Base-by-base conservation (phyloP, 2,888 invertebrate genomes). In the Phytoseiulus persimilis region DNA sequence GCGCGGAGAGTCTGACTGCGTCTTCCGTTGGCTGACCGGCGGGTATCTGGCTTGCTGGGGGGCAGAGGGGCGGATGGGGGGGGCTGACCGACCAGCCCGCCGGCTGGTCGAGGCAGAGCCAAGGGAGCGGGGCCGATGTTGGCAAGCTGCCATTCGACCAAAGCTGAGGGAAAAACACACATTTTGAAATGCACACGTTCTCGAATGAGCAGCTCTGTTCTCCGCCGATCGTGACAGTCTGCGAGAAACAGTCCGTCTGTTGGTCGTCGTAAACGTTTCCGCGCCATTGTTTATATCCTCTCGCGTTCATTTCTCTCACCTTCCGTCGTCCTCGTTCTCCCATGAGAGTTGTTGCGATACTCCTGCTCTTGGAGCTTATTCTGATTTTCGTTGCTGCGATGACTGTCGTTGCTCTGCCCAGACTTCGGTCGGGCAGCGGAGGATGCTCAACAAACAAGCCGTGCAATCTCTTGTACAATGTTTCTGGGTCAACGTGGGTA, bases 381-480 rank as follows among this genome's bases (percentile, higher is more conserved):
- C 18, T 65, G 39, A 39, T 65, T 65, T 65, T 65, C 65, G 23
- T 18, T 39, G 39, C 9, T 39, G 39, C 18, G 5, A 23, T 65
- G 1, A 23, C 18, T 23, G 65, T 65, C 18, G 65, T 65, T 65
- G 28, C 11, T 65, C 65, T 28, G 65, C 14, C 23, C 18, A 23
- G 65, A 65, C 65, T 6, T 65, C 65, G 18, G 2, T 28, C 28
- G 65, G 5, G 65, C 65, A 18, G 65, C 23, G 65, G 28, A 2
- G 65, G 18, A 14, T 28, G 65, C 65, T 65, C 23, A 23, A 23
- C 65, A 28, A 23, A 65, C 65, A 28, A 65, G 65, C 23, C 65
- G 65, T 65, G 65, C 65, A 65, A 65, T 65, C 65, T 65, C 65
- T 65, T 65, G 65, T 65, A 65, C 65, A 65, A 65, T 65, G 65